Base-by-base conservation (phyloP, 2,797 vertebrate genomes). In the Pangasius larnaudii region DNA sequence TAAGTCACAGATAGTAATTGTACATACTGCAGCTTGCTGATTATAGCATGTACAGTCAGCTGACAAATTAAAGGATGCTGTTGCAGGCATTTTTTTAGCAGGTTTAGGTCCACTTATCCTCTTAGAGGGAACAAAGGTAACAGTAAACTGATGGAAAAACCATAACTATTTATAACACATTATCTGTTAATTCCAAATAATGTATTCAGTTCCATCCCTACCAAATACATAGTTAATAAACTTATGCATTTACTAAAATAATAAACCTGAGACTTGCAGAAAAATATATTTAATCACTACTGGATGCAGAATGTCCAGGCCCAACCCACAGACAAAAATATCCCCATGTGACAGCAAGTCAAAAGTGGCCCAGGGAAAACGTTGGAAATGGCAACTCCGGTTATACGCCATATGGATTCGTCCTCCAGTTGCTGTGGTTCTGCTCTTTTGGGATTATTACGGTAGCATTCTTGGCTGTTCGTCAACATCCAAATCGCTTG, bases 391-490 rank as follows among this genome's bases (percentile, higher is more conserved):
- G 42, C 81, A 51, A 51, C 42, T 49, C 42, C 24, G 36, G 89
- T 61, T 86, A 36, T 87, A 58, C 74, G 49, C 27, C 46, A 77
- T 87, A 89, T 86, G 36, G 86, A 88, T 89, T 86, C 71, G 33
- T 90, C 63, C 80, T 88, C 87, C n/a, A 84, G 42, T 69, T 81
- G 39, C 84, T 33, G 4, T 24, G 42, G 46, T 80, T 87, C 69
- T 74, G n/a, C 74, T 80, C 78, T 85, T 42, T 84, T 58, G 85
- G 85, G 85, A 85, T 71, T 86, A 89, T 89, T 85, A 87, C 63
- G 72, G 49, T 84, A 59, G 30, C 36, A 13, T 67, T 83, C 72
- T 81, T 82, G 87, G 88, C 77, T 63, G 63, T 85, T 90, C 77
- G 85, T 65, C 86, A 79, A 53, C 74, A n/a, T 89, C 81, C 59